Evolutionary conservation across 2,113 vertebrate genomes (phyloP), one percentile per base, ranked within the genome.

Genomic region (Etia nguti): DNA sequence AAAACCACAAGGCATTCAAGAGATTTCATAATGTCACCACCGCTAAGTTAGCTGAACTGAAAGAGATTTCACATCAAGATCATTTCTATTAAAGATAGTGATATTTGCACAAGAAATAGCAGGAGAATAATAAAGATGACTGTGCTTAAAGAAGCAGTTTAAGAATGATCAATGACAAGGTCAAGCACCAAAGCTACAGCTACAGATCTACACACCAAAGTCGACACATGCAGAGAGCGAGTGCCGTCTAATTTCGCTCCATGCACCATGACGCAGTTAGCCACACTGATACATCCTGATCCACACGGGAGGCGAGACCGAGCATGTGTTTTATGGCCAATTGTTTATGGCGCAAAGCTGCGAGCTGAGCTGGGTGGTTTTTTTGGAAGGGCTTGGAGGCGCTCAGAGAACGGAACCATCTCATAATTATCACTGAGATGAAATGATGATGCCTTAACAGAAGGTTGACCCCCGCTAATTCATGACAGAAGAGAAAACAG

Each of bases 241-340:
- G 87, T 82, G 86, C 82, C 86, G 90, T 93, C 84, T 92, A 85
- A 90, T 91, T 91, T 92, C 87, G 85, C 90, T 88, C 83, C 48
- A 2, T 38, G 26, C 80, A 59, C 80, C 83, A 82, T 92, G 83
- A 87, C 82, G 90, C 87, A 92, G 88, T 93, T 92, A 88, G 80
- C 86, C 90, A 89, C 87, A 85, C 89, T 83, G 91, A 90, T 91
- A 90, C 88, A 34, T 81, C 91, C 80, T 86, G 82, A 92, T 94
- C 87, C 93, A 94, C 92, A 89, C 22, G 54, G 85, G 89, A 91
- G 36, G 4, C 57, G 62, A 91, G 88, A 41, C 82, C 43, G 79
- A 94, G 93, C 92, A 94, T 91, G 90, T 93, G 93, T 93, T 95
- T 93, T 84, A 91, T 82, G 68, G 89, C 83, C 92, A 80, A 94